Evolutionary conservation across 2,113 vertebrate genomes (phyloP).

Genomic region (Cryptotis parvus): DNA sequence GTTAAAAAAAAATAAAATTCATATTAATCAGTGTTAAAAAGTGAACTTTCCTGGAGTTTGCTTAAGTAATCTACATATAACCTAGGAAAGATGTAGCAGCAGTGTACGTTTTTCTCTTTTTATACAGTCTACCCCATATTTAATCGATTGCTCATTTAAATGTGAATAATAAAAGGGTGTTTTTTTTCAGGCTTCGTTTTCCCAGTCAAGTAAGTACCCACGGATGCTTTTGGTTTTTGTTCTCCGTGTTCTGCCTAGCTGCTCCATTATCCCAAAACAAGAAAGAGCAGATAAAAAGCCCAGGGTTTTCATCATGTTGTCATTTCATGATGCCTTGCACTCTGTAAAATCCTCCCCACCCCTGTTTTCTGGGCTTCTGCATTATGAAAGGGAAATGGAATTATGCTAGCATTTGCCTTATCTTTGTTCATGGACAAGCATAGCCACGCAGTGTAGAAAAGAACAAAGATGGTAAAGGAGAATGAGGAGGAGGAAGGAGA

Average conservation of each 20-base stretch:
- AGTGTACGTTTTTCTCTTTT: constrained; percentile 74
- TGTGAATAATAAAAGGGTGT: constrained; percentile 64
- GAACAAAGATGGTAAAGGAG: not conserved
- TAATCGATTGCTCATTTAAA: constrained; percentile 76
- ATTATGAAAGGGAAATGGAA: constrained; percentile 79
- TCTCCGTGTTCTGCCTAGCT: constrained; percentile 37
- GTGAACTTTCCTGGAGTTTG: constrained; percentile 65
- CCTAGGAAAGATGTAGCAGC: constrained; percentile 71
- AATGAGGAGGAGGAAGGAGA: not conserved
- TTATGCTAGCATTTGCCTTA: constrained; percentile 72
- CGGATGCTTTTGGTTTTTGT: constrained; percentile 72
- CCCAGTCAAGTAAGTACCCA: constrained; percentile 62
- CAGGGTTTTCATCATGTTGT: constrained; percentile 86
- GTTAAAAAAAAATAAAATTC: not conserved
- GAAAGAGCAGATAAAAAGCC: constrained; percentile 84
- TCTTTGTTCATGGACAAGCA: constrained; percentile 43
- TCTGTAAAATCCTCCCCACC: constrained; percentile 59
- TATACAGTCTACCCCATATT: constrained; percentile 59
- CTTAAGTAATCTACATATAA: constrained; percentile 77
- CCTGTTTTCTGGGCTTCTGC: constrained; percentile 61
- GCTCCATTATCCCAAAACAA: constrained; percentile 81
- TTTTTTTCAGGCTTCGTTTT: constrained; percentile 59
- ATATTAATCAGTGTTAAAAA: constrained; percentile 69
- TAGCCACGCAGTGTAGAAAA: constrained; percentile 43
- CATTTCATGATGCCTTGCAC: constrained; percentile 79